Evolutionary conservation across 2,888 invertebrate species (phyloP), one percentile per base, ranked within the genome.

Genomic region (Diadromus collaris): DNA sequence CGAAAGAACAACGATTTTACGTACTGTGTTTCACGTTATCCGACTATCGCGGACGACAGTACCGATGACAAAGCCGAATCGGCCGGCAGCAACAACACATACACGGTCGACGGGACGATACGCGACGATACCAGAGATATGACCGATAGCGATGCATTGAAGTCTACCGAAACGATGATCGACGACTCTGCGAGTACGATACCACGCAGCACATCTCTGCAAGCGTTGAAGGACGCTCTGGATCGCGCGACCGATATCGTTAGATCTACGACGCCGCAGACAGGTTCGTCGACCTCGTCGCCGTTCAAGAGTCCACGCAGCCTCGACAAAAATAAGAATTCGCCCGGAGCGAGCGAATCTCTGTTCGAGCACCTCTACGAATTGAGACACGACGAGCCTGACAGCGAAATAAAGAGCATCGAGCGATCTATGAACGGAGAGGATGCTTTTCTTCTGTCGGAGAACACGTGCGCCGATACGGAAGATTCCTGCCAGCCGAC

Each of bases 221-320:
- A 83, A 71, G 79, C 81, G 3, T 46, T 89, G 54, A 86, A 86
- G 75, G 82, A 88, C 16, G 87, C 89, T 13, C 75, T 89, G 16
- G 87, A 89, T 67, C 83, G 89, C 24, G 89, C 87, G 7, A 88
- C 88, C 1, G 80, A 87, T 54, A 85, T 89, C n/a, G 82, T 88
- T 5, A 76, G 81, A 21, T 82, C 86, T 6, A 67, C 54, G 41
- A 73, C 34, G 32, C 69, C 16, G 64, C 81, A 41, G 13, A 61
- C 54, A 2, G 80, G 79, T 32, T 69, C 78, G 0, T 46, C 63
- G 21, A 68, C 7, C 21, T 72, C 74, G 7, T 73, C 84, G 10
- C 73, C 82, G 13, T 73, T 79, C n/a, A 76, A 81, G 51, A 78
- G 16, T 67, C 67, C 46, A 21, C 63, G 6, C 63, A 81, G 29